Base-by-base conservation (phyloP, 2,888 invertebrate genomes). In the Leptopilina syphax region DNA sequence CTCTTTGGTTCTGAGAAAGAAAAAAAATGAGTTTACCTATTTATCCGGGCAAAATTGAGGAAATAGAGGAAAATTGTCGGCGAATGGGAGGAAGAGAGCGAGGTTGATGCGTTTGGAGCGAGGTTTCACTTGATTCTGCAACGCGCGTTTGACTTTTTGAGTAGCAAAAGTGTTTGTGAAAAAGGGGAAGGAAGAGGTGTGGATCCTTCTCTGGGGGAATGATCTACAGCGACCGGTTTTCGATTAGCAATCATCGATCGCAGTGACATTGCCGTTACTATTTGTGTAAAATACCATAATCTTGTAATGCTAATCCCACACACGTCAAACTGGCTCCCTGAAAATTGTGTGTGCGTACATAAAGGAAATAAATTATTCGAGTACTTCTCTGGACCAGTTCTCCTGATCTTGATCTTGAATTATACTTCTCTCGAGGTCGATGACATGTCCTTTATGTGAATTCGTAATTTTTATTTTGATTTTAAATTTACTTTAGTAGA, bases 191-290 rank as follows among this genome's bases (percentile, higher is more conserved):
- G 68, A 70, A 50, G 9, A 70, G 68, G 47, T 73, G 73, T 5
- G 73, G 73, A 57, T 57, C 34, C 9, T 6, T 47, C 47, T 47
- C 9, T 47, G 78, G 83, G 77, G 80, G 80, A 83, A 84, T 80
- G 83, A 86, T 86, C 78, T 66, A 80, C 79, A 80, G 77, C 83
- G 86, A 87, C 87, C 85, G 87, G 87, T 87, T 87, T 81, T 79
- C 68, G 77, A 81, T 80, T 82, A 83, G 80, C 83, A 81, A 83
- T 82, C 67, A 84, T 73, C 76, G 79, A 66, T 80, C 82, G 54
- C 77, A 77, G 81, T 79, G 77, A 77, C 68, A 79, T 78, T 80
- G 81, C 80, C 79, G 77, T 81, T 81, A 78, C 77, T 79, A 65
- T 78, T 73, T 79, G 34, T 34, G 63, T 76, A 63, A 18, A 76